Evolutionary conservation across 2,888 invertebrate species (phyloP).

Genomic region (Pteria penguin): DNA sequence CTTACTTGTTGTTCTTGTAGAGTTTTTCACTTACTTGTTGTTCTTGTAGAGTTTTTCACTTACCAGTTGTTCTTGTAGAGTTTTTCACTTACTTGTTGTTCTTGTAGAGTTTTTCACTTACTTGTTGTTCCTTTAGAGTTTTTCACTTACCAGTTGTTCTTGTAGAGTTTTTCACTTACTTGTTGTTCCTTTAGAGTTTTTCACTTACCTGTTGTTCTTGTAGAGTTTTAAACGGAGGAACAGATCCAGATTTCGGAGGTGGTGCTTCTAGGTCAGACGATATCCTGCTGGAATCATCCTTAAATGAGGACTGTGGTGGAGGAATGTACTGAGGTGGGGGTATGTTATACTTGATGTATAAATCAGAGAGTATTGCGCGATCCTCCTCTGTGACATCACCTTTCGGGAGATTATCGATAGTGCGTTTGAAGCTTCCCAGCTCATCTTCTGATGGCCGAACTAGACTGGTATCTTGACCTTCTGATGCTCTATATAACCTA

Average conservation of each 20-base stretch:
- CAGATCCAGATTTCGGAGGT: constrained; percentile 61
- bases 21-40: too few relatives aligned
- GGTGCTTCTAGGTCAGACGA: constrained; percentile 17
- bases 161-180: too few relatives aligned
- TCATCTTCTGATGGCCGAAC: not conserved
- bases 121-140: too few relatives aligned
- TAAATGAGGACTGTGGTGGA: not conserved
- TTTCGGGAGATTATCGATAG: not conserved
- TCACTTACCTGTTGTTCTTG: constrained; percentile 71
- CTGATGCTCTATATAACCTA: too few relatives aligned
- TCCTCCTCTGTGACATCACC: constrained; percentile 7
- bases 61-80: too few relatives aligned
- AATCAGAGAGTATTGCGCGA: not conserved
- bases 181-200: too few relatives aligned
- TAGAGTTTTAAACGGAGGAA: constrained; percentile 69
- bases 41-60: too few relatives aligned
- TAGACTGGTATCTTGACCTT: too few relatives aligned
- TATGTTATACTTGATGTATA: constrained; percentile 22
- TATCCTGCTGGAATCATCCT: not conserved
- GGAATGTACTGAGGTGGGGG: constrained; percentile 15
- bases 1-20: too few relatives aligned
- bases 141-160: too few relatives aligned
- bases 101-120: too few relatives aligned
- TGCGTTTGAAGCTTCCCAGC: not conserved
- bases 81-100: too few relatives aligned